A percentile compares a stretch with the other conserved stretches of the same genome.
Conservation (phyloP, 2,113 vertebrate genomes). For the Amphilophus citrinellus region DNA sequence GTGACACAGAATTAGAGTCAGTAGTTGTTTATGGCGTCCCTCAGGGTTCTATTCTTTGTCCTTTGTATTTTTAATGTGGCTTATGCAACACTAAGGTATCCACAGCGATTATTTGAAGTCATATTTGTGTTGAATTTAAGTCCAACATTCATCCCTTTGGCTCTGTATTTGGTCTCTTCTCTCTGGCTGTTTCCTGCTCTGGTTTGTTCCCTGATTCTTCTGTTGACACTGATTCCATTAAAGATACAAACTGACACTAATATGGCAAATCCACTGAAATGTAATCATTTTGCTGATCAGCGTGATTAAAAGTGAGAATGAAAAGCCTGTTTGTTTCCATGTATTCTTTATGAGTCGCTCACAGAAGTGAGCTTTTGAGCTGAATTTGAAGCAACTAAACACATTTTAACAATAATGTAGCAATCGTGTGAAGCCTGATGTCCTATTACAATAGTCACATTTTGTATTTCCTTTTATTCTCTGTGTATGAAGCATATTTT, state of each 20-base stretch:
- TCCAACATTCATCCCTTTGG: background rate
- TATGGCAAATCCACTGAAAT: background rate
- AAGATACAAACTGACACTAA: background rate
- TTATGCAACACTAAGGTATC: background rate
- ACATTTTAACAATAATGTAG: background rate
- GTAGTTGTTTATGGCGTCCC: constrained; percentile 4
- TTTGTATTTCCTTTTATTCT: background rate
- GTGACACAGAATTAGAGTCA: background rate
- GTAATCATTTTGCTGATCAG: background rate
- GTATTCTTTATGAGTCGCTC: background rate
- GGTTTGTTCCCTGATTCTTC: background rate
- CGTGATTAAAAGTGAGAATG: background rate
- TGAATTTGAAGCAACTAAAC: constrained; percentile 17
- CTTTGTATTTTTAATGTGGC: background rate
- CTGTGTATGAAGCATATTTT: no score
- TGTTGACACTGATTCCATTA: background rate
- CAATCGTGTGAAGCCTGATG: background rate
- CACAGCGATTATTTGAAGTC: background rate
- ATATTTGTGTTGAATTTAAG: background rate
- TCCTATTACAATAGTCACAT: background rate
- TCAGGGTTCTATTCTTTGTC: background rate
- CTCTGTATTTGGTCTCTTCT: background rate
- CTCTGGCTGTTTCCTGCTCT: background rate
- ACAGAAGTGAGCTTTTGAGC: background rate
- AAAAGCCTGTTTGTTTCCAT: background rate